phyloP scores from a whole-genome alignment of 2,888 invertebrate species.

The Myopa testacea region DNA sequence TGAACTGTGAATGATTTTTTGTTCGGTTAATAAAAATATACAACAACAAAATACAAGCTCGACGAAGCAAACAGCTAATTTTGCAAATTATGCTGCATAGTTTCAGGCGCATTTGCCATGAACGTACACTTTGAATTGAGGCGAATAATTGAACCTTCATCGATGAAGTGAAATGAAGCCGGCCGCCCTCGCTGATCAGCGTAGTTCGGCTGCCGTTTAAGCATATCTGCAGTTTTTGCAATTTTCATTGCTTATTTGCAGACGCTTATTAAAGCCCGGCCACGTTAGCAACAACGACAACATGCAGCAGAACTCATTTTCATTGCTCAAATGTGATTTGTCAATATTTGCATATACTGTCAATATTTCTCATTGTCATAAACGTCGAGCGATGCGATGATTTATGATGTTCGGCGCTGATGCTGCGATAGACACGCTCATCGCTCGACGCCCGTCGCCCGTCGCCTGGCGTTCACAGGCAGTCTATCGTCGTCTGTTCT shows the following conservation, averaged over 20 bases:
- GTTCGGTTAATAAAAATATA: too few species aligned
- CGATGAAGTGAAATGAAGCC: too few species aligned
- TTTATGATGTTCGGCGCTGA: constrained; percentile 23
- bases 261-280: too few species aligned
- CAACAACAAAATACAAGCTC: too few species aligned
- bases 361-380: constrained; percentile 31
- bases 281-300: background rate
- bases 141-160: background rate
- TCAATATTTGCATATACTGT: constrained; percentile 38
- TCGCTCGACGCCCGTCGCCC: background rate
- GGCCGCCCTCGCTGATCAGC: too few species aligned
- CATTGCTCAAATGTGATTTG: constrained; percentile 24
- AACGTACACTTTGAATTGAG: background rate
- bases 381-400: constrained; percentile 14
- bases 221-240: too few species aligned
- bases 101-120: constrained; percentile 10
- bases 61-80: background rate
- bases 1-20: too few species aligned
- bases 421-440: background rate
- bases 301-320: constrained; percentile 13
- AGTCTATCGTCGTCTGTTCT: too few species aligned
- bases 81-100: constrained; percentile 25
- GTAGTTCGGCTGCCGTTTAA: too few species aligned
- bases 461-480: too few species aligned
- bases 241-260: too few species aligned